phyloP scores from a whole-genome alignment of 2,113 vertebrate genomes.

The Pedetes capensis region DNA sequence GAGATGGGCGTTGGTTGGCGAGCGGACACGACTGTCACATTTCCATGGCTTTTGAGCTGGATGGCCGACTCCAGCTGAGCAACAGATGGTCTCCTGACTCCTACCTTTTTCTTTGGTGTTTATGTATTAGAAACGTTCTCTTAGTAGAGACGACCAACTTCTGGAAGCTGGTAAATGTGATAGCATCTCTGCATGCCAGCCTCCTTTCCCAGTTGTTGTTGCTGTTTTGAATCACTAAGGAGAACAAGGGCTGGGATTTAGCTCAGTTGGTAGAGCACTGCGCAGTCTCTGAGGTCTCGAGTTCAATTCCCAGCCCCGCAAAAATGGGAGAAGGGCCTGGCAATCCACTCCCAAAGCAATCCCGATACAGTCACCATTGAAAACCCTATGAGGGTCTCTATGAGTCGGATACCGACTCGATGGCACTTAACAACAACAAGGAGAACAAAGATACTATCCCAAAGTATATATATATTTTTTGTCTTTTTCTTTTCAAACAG shows the following conservation, averaged over 20 bases:
- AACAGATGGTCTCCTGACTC: background rate
- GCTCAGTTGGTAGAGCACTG: too few relatives aligned
- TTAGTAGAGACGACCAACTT: background rate
- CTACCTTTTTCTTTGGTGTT: constrained; percentile 3
- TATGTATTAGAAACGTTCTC: background rate
- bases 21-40: background rate
- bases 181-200: background rate
- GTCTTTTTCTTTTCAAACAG: constrained; percentile 20
- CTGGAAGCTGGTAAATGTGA: background rate
- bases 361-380: too few relatives aligned
- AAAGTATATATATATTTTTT: background rate
- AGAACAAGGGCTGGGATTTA: too few relatives aligned
- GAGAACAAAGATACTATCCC: background rate
- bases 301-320: too few relatives aligned
- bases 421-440: too few relatives aligned
- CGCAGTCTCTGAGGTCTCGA: too few relatives aligned
- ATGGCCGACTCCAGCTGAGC: background rate
- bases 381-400: too few relatives aligned
- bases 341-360: too few relatives aligned
- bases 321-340: too few relatives aligned
- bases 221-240: background rate
- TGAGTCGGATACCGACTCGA: too few relatives aligned
- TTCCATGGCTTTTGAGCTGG: background rate
- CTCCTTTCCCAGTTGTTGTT: background rate
- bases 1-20: background rate